Evolutionary conservation across 2,888 invertebrate species (phyloP), one percentile per base, ranked within the genome.

Genomic region (Portevinia maculata): DNA sequence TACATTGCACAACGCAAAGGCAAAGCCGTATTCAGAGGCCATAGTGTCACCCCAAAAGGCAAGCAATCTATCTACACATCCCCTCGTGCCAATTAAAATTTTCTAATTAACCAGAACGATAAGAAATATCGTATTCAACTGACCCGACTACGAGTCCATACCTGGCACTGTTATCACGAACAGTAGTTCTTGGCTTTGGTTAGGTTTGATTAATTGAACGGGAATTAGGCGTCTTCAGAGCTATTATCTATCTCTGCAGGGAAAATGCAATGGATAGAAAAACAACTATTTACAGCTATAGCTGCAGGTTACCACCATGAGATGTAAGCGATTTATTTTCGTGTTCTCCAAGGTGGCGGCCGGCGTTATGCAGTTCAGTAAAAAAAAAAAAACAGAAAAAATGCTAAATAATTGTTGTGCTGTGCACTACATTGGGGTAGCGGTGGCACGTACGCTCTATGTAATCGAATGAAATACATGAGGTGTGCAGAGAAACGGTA

Each of bases 81-180:
- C 17, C 55, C 19, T n/a, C 0, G 46, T 62, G 70, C 76, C 81
- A 83, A 83, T 83, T 83, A 83, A 83, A 76, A 65, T 57, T 83
- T 71, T 76, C 65, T 75, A 71, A 81, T 83, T 83, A 83, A 76
- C 62, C 32, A 60, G 5, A 67, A 62, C 48, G 79, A 79, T 62
- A 74, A 70, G 59, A 57, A 13, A 32, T 34, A 55, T 62, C 8
- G 6, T 39, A 2, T 13, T 13, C 32, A 11, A 3, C 7, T 1
- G 24, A 32, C 13, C 17, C 13, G n/a, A 1, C 9, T 34, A 15
- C 32, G 7, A 50, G 5, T n/a, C 13, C 62, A 60, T 55, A 64
- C 39, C 44, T 6, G 13, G 6, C 37, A 6, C 60, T 67, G 55
- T 79, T 79, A 79, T 79, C 74, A 73, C 21, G 19, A 53, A 55